phyloP scores from a whole-genome alignment of 2,113 vertebrate species.

The Cebus imitator region DNA sequence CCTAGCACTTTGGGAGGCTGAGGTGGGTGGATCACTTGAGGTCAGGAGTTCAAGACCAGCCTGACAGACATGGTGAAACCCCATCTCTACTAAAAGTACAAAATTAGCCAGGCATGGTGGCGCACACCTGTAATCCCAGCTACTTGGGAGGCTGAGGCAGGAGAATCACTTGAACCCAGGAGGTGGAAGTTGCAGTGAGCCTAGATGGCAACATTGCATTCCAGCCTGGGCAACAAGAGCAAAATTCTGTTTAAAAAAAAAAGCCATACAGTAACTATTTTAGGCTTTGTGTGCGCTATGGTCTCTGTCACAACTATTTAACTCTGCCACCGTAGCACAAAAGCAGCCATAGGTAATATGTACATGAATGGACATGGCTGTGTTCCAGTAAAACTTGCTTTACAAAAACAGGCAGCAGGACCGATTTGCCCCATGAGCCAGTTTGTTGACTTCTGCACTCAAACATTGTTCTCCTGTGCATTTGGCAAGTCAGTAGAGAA shows the following conservation, averaged over 20 bases:
- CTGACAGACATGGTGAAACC: no score
- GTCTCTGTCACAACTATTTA: conserved; percentile 5
- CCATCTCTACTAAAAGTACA: no score
- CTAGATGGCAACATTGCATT: no score
- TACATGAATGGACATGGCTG: background rate
- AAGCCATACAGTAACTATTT: background rate
- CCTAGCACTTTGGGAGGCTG: no score
- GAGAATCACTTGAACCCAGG: no score
- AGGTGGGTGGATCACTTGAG: no score
- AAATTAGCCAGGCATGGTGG: no score
- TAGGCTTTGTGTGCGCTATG: background rate
- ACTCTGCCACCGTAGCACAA: background rate
- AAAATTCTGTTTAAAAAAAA: background rate
- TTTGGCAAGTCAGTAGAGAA: background rate
- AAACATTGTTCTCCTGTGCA: background rate
- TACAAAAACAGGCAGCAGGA: background rate
- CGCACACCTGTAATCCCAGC: no score
- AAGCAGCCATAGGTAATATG: background rate
- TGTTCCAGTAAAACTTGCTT: background rate
- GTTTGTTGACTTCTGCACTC: background rate
- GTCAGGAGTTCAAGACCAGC: no score
- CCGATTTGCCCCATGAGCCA: background rate
- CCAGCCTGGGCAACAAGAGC: no score
- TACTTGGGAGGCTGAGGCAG: no score
- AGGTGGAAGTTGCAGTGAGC: no score